Evolutionary conservation across 1,140 invertebrate genomes (phyloP).

Genomic region (Papilio helenus): DNA sequence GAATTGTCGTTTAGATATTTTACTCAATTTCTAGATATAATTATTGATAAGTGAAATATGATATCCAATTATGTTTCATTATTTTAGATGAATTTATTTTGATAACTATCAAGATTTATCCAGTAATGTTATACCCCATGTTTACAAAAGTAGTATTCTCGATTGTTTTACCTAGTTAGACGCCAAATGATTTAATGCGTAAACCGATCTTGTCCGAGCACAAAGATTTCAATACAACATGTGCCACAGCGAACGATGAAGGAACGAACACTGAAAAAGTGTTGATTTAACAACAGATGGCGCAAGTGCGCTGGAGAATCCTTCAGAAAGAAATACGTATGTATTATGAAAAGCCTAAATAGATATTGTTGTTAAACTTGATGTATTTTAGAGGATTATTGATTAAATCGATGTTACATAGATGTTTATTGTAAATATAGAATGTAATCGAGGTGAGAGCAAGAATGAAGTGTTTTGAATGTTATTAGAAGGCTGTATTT

Average conservation of each 20-base stretch:
- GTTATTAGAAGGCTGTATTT: constrained; percentile 82
- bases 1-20: constrained; percentile 72
- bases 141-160: constrained; percentile 48
- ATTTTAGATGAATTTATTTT: constrained; percentile 79
- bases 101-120: constrained; percentile 71
- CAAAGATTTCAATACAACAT: not conserved
- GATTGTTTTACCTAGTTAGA: constrained; percentile 43
- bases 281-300: not conserved
- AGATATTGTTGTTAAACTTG: constrained; percentile 78
- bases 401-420: constrained; percentile 82
- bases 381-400: constrained; percentile 83
- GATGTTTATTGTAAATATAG: constrained; percentile 82
- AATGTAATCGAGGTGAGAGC: constrained; percentile 59
- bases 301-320: constrained; percentile 47
- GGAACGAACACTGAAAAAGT: not conserved
- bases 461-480: constrained; percentile 71
- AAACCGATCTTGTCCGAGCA: not conserved
- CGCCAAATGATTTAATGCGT: not conserved
- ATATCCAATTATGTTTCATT: constrained; percentile 59
- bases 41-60: constrained; percentile 59
- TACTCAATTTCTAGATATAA: constrained; percentile 66
- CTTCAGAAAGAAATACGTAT: constrained; percentile 62
- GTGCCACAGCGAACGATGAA: not conserved
- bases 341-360: constrained; percentile 71
- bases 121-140: constrained; percentile 57